Evolutionary conservation across 23 tunicate genomes (phyloP), one percentile per base, ranked within the genome.

Genomic region (Phallusia fumigata): DNA sequence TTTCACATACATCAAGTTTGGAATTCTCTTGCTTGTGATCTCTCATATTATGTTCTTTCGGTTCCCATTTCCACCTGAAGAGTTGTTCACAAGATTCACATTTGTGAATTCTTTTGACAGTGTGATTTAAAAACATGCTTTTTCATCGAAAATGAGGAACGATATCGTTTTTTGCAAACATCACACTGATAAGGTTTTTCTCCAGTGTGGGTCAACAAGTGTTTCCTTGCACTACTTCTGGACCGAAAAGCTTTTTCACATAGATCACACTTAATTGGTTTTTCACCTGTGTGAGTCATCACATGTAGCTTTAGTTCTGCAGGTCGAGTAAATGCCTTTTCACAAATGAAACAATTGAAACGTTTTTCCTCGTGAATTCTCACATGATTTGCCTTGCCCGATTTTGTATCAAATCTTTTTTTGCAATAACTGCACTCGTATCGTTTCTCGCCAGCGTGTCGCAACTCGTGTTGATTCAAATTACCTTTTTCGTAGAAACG

Each of bases 41-140:
- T 32, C 36, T 33, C 19, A 12, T 16, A 36, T 5, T 53, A 31
- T 80, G 84, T 6, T 24, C n/a, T 30, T 53, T 28, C 40, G 53
- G 32, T 19, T 28, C 33, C 8, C 11, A 5, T 30, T 53, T 69
- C 12, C 16, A 11, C 13, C 76, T 30, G 65, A 82, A 82, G 6
- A 33, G 10, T 44, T 65, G 65, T 33, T n/a, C 32, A 40, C 85
- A 82, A 35, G 69, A 13, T 24, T 35, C 22, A 44, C 85, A 82
- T 36, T 35, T n/a, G 44, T 58, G 69, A 53, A 58, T 78, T 73
- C 69, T 82, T 72, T 33, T 75, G 10, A 78, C 85, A 13, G 78
- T 65, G 35, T 82, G 85, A 16, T 15, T 15, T 18, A 51, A 51
- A 18, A 18, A 13, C 15, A 51, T 13, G 15, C 58, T 51, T 51